Evolutionary conservation across 2,113 vertebrate genomes (phyloP), one percentile per base, ranked within the genome.

Genomic region (Mesoclemmys tuberculata): DNA sequence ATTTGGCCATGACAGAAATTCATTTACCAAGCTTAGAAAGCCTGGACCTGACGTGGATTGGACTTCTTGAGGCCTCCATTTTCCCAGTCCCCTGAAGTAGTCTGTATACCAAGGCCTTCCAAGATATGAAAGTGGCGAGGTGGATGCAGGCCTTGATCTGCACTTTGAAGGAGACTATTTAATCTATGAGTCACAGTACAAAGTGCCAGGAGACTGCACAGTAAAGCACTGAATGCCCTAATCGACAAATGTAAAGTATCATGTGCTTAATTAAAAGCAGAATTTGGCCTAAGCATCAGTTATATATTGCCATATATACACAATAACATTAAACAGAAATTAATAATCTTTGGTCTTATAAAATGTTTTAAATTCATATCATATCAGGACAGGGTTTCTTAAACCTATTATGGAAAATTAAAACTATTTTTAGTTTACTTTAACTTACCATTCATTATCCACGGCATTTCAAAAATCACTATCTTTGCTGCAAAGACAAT

Each of bases 401-500:
- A 41, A 24, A 74, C 26, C n/a, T 77, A 56, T 3, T 6, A 56
- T 2, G 10, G 80, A 41, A 80, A 44, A 10, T 8, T 16, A 79
- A 9, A 29, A 9, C 29, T 38, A 46, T 9, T 85, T 85, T 75
- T 80, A 54, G 6, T 44, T 27, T 82, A 78, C 21, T 52, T 31
- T 19, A 75, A 96, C 99, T 99, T 95, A 99, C 99, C 99, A 3
- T 99, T 99, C 99, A 99, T 99, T 96, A 99, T 99, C 99, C 99
- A 99, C 35, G 99, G 99, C 99, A 99, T 99, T 96, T 99, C 99
- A 95, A 99, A 99, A 84, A 99, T 98, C 91, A 99, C 99, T 97
- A 99, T 99, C 98, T 99, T 99, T 93, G 99, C 99, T 99, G 97
- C 84, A 98, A 98, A 98, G 46, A 92, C 58, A 87, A 95, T 86